These are phyloP conservation scores for Piezodorus guildinii DNA, from an alignment of 1,140 invertebrate species.

Conservation along the genomic window DNA sequence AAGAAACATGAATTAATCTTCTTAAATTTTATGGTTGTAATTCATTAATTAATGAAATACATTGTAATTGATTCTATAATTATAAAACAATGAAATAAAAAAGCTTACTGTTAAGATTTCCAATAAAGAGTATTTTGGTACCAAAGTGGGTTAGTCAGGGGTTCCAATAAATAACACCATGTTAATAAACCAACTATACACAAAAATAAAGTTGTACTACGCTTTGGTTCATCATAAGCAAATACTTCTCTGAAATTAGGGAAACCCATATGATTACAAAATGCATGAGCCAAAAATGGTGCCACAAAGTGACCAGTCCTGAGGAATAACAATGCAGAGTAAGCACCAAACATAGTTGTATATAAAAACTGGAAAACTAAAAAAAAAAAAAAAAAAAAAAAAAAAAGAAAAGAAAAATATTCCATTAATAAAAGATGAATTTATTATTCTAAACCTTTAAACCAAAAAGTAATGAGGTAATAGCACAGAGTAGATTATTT, in stretches of 20 bases:
- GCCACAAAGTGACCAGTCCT: slow-evolving; percentile 77
- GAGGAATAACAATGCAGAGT: slow-evolving; percentile 79
- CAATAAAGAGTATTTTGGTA: slow-evolving; percentile 37
- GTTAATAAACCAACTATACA: slow-evolving; percentile 63
- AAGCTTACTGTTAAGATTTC: slow-evolving; percentile 10
- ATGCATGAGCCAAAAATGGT: slow-evolving; percentile 79
- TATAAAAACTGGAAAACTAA: slow-evolving; percentile 75
- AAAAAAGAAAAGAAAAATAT: too few relatives aligned
- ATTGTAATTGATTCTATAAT: neutral
- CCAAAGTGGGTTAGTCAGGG: slow-evolving; percentile 62
- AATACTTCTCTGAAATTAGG: slow-evolving; percentile 73
- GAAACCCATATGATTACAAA: slow-evolving; percentile 94
- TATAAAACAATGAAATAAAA: neutral
- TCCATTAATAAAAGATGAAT: too few relatives aligned
- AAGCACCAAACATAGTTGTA: slow-evolving; percentile 86
- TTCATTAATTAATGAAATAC: neutral
- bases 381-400: slow-evolving; percentile 16
- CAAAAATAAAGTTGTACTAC: slow-evolving; percentile 49
- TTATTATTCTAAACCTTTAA: too few relatives aligned
- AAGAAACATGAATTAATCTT: too few relatives aligned
- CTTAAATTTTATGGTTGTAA: too few relatives aligned
- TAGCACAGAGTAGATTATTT: too few relatives aligned
- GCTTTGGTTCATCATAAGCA: slow-evolving; percentile 47
- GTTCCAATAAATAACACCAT: slow-evolving; percentile 66
- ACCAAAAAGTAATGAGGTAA: too few relatives aligned